Base-by-base conservation (phyloP, 1,140 invertebrate genomes). In the Drosophila baimaii region DNA sequence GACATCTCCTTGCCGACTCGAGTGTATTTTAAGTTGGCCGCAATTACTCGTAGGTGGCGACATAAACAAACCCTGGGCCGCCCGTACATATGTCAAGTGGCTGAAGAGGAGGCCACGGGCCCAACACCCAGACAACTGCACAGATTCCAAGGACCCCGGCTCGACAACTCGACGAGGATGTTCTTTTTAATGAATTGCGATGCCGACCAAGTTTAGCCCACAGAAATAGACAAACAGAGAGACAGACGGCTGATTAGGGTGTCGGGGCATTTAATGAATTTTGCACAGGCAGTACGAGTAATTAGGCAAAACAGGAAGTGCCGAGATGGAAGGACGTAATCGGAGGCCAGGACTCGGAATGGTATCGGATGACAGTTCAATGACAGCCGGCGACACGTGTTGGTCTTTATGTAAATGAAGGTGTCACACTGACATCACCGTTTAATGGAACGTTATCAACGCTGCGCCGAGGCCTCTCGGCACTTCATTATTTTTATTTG, bases 141-240 rank as follows among this genome's bases (percentile, higher is more conserved):
- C 19, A 19, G 61, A 65, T 66, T 65, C 44, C 61, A 29, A 69
- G 65, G 44, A 66, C 65, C 27, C 49, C 44, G 23, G n/a, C 39
- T 63, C 61, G 61, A 58, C 55, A 59, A 63, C 63, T 59, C 66
- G 81, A 17, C 52, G 58, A 43, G 55, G 41, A 88, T 88, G 75
- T 82, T 64, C 74, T 59, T 75, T 88, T 88, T 79, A 88, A 89
- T 88, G 83, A 88, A 80, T 83, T 68, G 68, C 64, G 49, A 57
- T 61, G 71, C 27, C 44, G 56, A 64, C 76, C 70, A 82, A 70
- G 76, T 77, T 77, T 77, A 79, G 81, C 56, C 51, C 23, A 33
- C 63, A 71, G 51, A 57, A n/a, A 27, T 15, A 41, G 57, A 25
- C 54, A 43, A 21, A 33, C 54, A 10, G 19, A 7, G 39, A 39